A percentile compares a stretch with the other conserved stretches of the same genome.
Conservation (phyloP, 2,797 vertebrate genomes). For the Morelia viridis region DNA sequence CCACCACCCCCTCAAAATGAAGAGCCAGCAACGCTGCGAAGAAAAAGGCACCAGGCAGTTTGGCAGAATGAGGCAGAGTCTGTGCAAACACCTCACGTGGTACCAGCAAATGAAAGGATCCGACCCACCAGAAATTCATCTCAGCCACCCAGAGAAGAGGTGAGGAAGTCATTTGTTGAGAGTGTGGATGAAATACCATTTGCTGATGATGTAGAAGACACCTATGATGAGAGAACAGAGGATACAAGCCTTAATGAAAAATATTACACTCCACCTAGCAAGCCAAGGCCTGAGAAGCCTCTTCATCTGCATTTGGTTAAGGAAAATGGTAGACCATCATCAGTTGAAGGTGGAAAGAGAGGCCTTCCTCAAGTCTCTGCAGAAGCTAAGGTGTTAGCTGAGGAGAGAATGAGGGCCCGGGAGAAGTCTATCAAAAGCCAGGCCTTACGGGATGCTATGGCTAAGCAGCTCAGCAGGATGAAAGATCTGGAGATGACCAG, state of each 20-base stretch:
- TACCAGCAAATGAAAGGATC: slow-evolving; percentile 59
- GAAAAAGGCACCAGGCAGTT: slow-evolving; percentile 76
- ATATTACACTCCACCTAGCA: slow-evolving; percentile 86
- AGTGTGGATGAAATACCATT: slow-evolving; percentile 96
- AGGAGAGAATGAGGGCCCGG: slow-evolving; percentile 90
- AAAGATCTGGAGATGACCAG: slow-evolving; percentile 80
- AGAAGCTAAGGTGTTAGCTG: slow-evolving; percentile 91
- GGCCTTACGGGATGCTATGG: slow-evolving; percentile 91
- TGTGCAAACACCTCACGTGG: slow-evolving; percentile 51
- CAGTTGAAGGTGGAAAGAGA: slow-evolving; percentile 70
- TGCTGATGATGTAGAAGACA: slow-evolving; percentile 94
- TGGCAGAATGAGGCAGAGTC: slow-evolving; percentile 78
- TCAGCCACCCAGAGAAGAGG: slow-evolving; percentile 71
- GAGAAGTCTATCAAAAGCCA: slow-evolving; percentile 95
- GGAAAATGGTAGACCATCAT: slow-evolving; percentile 84
- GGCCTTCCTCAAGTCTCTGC: slow-evolving; percentile 81
- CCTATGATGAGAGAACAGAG: slow-evolving; percentile 86
- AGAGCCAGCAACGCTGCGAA: slow-evolving; percentile 86
- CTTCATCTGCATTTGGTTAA: slow-evolving; percentile 76
- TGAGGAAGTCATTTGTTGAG: slow-evolving; percentile 91
- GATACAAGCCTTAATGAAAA: slow-evolving; percentile 80
- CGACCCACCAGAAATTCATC: slow-evolving; percentile 69
- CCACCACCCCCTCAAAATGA: slow-evolving; percentile 90
- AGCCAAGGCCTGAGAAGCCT: slow-evolving; percentile 70
- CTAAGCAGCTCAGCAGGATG: slow-evolving; percentile 90